phyloP scores from a whole-genome alignment of 2,888 invertebrate genomes.

The Drosophila birchii region DNA sequence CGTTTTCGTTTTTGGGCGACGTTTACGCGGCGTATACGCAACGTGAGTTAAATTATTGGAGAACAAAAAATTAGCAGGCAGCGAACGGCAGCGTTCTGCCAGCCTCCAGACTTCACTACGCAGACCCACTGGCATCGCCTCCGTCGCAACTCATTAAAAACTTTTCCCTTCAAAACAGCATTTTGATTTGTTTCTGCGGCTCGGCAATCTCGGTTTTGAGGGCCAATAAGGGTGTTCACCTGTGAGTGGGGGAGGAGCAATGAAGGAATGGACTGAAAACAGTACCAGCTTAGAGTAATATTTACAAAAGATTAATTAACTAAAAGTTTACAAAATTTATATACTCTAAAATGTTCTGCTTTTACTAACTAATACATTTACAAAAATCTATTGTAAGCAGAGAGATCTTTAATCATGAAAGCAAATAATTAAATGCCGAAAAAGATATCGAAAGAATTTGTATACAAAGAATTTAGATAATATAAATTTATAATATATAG shows the following conservation, averaged over 20 bases:
- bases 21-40: constrained; percentile 59
- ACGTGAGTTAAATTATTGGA: constrained; percentile 70
- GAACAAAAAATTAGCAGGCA: constrained; percentile 43
- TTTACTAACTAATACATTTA: too few species aligned
- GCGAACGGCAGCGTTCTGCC: background rate
- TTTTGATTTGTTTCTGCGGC: constrained; percentile 63
- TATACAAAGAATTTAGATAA: background rate
- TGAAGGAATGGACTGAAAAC: background rate
- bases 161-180: constrained; percentile 58
- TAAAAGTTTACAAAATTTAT: background rate
- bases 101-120: constrained; percentile 10
- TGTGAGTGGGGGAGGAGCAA: background rate
- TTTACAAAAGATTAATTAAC: constrained; percentile 10
- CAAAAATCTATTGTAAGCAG: too few species aligned
- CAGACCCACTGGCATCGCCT: constrained; percentile 20
- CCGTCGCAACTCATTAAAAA: constrained; percentile 73
- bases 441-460: background rate
- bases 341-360: background rate
- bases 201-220: constrained; percentile 19
- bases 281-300: constrained; percentile 14
- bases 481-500: background rate
- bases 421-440: too few species aligned
- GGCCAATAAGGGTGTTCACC: constrained; percentile 14
- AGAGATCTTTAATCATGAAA: too few species aligned
- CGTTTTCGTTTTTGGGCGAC: constrained; percentile 40